A percentile compares a stretch with the other conserved stretches of the same genome.
These are phyloP conservation scores for Choristoneura rosaceana DNA, from an alignment of 2,888 invertebrate species.

Conservation along the genomic window DNA sequence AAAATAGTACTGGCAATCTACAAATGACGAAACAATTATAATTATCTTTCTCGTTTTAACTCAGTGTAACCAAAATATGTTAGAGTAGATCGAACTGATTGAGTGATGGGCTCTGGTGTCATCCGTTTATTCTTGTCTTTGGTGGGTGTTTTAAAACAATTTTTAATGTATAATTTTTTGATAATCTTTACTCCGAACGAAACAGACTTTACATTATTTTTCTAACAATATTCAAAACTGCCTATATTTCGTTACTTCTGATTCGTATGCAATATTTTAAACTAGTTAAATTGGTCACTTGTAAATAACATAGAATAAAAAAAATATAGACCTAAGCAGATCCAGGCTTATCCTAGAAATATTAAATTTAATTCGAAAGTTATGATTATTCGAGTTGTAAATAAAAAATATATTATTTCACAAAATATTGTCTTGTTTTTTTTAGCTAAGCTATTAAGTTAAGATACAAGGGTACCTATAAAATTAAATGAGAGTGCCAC, in stretches of 20 bases:
- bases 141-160: not conserved
- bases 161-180: not conserved
- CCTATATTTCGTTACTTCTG: constrained; percentile 43
- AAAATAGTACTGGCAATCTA: too few relatives aligned
- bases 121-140: not conserved
- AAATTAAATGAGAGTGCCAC: too few relatives aligned
- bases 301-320: constrained; percentile 50
- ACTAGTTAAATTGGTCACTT: constrained; percentile 43
- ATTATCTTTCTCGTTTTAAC: too few relatives aligned
- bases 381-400: constrained; percentile 78
- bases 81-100: too few relatives aligned
- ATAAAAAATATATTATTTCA: constrained; percentile 83
- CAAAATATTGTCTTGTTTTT: constrained; percentile 53
- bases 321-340: constrained; percentile 34
- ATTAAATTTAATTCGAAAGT: constrained; percentile 65
- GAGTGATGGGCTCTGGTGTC: too few relatives aligned
- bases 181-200: not conserved
- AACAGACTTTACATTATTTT: constrained; percentile 25
- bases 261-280: constrained; percentile 50
- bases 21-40: too few relatives aligned
- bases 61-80: too few relatives aligned
- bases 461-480: too few relatives aligned
- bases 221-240: constrained; percentile 37
- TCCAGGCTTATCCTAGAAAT: constrained; percentile 51
- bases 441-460: not conserved